Conservation (phyloP, 2,888 invertebrate genomes). For the Bellardia pandia region DNA sequence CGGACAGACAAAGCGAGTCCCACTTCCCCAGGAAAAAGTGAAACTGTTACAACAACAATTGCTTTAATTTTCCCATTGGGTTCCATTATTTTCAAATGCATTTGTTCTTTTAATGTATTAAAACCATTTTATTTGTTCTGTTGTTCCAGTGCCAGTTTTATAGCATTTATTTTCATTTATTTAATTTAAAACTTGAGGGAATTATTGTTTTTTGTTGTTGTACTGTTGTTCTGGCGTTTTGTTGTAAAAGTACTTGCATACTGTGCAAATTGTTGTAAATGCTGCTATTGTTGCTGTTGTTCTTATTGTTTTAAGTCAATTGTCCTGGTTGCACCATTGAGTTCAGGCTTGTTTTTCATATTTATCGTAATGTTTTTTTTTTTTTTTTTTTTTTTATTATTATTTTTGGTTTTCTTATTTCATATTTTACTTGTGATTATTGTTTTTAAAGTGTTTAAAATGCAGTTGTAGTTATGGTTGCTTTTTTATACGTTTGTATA, state of each 20-base stretch:
- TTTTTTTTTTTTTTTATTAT: constrained; percentile 16
- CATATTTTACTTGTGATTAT: constrained; percentile 47
- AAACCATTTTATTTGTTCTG: constrained; percentile 39
- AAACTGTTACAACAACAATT: too few species aligned
- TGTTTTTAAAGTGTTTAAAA: constrained; percentile 57
- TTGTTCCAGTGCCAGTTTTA: constrained; percentile 46
- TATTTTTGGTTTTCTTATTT: constrained; percentile 32
- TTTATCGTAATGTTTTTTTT: constrained; percentile 1
- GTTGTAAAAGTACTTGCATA: constrained; percentile 39
- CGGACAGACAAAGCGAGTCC: too few species aligned
- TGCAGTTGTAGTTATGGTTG: constrained; percentile 14
- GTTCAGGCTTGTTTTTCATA: constrained; percentile 9
- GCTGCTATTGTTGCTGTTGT: constrained; percentile 1
- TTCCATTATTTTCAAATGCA: constrained; percentile 10
- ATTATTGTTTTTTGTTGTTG: constrained; percentile 31
- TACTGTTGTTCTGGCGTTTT: not conserved
- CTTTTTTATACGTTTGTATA: not conserved
- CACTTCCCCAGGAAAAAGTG: too few species aligned
- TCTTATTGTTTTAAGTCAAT: constrained; percentile 56
- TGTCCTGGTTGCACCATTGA: constrained; percentile 43
- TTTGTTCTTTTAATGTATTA: constrained; percentile 46
- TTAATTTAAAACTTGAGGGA: constrained; percentile 60
- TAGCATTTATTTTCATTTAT: constrained; percentile 58
- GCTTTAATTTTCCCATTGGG: constrained; percentile 41
- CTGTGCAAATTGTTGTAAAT: constrained; percentile 17